A percentile compares a stretch with the other conserved stretches of the same genome.
Conservation (phyloP, 2,797 vertebrate genomes). For the Nannoperca australis region DNA sequence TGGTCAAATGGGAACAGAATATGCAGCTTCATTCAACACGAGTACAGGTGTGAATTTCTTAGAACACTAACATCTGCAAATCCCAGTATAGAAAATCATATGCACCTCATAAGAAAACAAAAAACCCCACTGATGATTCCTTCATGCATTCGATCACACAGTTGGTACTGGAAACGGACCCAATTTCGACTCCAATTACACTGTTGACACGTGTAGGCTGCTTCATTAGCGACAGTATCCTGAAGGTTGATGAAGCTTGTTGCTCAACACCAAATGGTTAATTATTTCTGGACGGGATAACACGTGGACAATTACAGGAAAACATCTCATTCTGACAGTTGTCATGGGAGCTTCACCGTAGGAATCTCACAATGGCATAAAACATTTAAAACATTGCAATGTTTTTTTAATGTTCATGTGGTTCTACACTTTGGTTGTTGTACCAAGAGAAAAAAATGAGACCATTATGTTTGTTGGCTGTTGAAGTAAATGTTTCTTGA, state of each 20-base stretch:
- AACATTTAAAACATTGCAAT: constrained; percentile 50
- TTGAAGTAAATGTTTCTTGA: background rate
- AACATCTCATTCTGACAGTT: background rate
- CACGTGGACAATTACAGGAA: background rate
- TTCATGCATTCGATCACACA: constrained; percentile 13
- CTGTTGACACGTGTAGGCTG: background rate
- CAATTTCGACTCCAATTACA: too few relatives aligned
- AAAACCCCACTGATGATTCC: constrained; percentile 1
- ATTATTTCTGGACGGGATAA: constrained; percentile 54
- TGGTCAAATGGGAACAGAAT: background rate
- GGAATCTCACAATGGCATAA: constrained; percentile 44
- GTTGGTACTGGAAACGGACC: background rate
- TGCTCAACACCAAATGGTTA: background rate
- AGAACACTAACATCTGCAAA: background rate
- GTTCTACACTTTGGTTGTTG: background rate
- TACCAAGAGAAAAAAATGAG: too few relatives aligned
- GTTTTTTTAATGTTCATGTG: background rate
- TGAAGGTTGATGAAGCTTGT: background rate
- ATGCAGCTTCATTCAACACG: background rate
- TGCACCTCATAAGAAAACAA: too few relatives aligned
- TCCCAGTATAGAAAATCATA: background rate
- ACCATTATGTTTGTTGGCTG: background rate
- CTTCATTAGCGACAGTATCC: background rate
- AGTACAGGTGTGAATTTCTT: background rate
- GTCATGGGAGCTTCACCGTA: background rate